Evolutionary conservation across 1,140 invertebrate genomes (phyloP).

Genomic region (Nixonia krombeini): DNA sequence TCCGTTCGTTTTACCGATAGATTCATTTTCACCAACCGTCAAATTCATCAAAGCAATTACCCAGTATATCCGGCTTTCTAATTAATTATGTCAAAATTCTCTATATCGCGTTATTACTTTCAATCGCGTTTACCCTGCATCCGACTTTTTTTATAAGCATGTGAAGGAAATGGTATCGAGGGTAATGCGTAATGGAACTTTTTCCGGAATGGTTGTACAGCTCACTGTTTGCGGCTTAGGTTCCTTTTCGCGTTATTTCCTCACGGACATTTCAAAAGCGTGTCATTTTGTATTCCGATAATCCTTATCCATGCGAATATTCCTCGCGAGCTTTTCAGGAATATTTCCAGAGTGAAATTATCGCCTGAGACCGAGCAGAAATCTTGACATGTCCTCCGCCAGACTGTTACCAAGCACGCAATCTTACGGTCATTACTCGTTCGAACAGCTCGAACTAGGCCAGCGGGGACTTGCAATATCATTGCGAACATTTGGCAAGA

Average conservation of each 20-base stretch:
- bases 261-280: no score
- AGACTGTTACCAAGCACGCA: no score
- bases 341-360: no score
- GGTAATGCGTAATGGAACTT: not conserved
- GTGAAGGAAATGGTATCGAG: not conserved
- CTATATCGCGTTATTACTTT: no score
- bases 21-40: not conserved
- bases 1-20: not conserved
- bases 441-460: conserved; percentile 11
- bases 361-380: conserved; percentile 4
- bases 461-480: not conserved
- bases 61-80: no score
- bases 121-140: not conserved
- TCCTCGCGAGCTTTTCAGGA: no score
- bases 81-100: no score
- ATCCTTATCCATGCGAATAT: no score
- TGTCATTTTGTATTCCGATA: no score
- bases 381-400: conserved; percentile 23
- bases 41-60: not conserved
- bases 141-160: not conserved
- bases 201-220: not conserved
- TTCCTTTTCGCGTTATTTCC: not conserved
- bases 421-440: conserved; percentile 16
- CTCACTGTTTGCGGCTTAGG: not conserved
- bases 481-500: conserved; percentile 6